Base-by-base conservation (phyloP, 2,888 invertebrate genomes). In the Didymodactylos carnosus region DNA sequence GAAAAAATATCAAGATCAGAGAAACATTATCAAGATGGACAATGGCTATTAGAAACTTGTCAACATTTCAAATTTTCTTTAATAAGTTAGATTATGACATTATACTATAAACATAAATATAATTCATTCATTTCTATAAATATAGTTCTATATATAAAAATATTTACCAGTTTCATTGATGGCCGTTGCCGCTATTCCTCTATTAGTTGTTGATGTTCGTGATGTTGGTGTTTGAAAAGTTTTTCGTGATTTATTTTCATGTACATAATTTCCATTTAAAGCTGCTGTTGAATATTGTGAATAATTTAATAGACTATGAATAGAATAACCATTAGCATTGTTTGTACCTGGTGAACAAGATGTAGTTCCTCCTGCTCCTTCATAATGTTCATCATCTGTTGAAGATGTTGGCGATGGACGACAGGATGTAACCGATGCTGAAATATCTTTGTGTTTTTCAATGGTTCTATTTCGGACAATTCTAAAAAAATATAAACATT, bases 401-500 rank as follows among this genome's bases (percentile, higher is more conserved):
- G 43, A 16, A 39, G 46, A 35, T 19, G 29, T 40, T 16, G 29
- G 23, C 23, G 29, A 11, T 27, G 69, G 49, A 19, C 51, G 39
- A 25, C 14, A 51, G n/a, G 41, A 41, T 46, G 29, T 46, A 11
- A 43, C 35, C 10, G 46, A 27, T 27, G 73, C 69, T 39, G 69
- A 70, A 70, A 46, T 69, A n/a, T 27, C 39, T 25, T 72, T 53
- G 14, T 72, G 35, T 40, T 35, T 41, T 27, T 39, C 39, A 39
- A 49, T 39, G 39, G 16, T 51, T 73, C 94, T 94, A 85, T 94
- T 94, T 78, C 94, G 88, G 75, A 94, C 94, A 84, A 94, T 94
- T 87, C 94, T 94, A 85, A 19, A 85, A 84, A 76, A 74, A 69
- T 7, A 23, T 23, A 69, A n/a, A n/a, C n/a, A n/a, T n/a, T n/a